Conservation (phyloP, 2,113 vertebrate species). For the Psephotus haematonotus region DNA sequence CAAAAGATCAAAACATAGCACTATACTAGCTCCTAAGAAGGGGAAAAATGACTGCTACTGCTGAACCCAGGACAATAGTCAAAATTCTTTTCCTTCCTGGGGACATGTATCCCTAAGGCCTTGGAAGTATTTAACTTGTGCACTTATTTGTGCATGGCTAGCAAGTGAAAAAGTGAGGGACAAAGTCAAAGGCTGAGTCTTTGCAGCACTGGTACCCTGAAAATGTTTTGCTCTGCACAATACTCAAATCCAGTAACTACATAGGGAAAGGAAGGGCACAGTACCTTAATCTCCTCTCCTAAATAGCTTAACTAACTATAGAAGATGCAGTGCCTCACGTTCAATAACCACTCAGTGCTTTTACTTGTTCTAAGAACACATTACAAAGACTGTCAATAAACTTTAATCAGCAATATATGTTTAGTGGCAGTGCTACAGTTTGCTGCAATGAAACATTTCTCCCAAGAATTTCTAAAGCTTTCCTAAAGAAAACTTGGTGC, state of each 20-base stretch:
- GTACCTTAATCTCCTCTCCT: conserved; percentile 43
- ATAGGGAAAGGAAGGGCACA: background rate
- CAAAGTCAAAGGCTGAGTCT: background rate
- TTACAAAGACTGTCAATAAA: conserved; percentile 75
- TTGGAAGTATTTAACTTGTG: background rate
- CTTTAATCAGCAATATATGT: conserved; percentile 72
- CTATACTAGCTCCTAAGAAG: no score
- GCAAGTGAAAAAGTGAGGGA: background rate
- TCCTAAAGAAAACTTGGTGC: conserved; percentile 31
- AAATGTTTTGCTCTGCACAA: background rate
- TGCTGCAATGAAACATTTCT: conserved; percentile 42
- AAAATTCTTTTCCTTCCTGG: background rate
- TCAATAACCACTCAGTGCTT: conserved; percentile 68
- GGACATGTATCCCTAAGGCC: background rate
- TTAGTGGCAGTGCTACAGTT: conserved; percentile 50
- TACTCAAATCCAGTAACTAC: background rate
- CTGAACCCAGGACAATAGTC: no score
- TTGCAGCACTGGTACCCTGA: background rate
- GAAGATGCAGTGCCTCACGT: background rate
- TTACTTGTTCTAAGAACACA: conserved; percentile 63
- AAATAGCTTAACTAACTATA: conserved; percentile 32
- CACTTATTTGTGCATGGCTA: background rate
- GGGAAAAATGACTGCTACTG: no score
- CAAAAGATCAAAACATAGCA: no score
- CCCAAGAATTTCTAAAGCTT: conserved; percentile 50